Conservation (phyloP, 1,140 invertebrate genomes). For the Rhagoletis zephyria region DNA sequence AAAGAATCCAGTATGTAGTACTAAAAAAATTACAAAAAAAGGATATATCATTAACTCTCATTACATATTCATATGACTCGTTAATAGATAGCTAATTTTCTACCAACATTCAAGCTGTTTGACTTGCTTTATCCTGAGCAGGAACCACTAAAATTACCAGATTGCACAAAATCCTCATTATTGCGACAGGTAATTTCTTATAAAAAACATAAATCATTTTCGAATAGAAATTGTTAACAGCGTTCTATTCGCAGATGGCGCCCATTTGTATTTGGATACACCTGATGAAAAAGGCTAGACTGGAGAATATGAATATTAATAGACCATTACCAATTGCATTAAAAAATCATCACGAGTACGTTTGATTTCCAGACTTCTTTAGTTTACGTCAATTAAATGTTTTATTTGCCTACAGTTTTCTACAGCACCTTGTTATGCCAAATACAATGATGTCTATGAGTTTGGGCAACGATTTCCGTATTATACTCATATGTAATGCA, state of each 20-base stretch:
- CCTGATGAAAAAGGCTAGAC: constrained; percentile 92
- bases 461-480: constrained; percentile 88
- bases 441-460: constrained; percentile 78
- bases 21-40: not conserved
- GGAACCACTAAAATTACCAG: constrained; percentile 90
- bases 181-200: constrained; percentile 80
- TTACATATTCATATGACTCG: not conserved
- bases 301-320: constrained; percentile 84
- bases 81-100: constrained; percentile 85
- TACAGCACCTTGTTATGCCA: constrained; percentile 86
- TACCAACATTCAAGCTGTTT: constrained; percentile 92
- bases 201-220: not conserved
- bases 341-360: constrained; percentile 87
- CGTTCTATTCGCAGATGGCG: constrained; percentile 79
- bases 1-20: constrained; percentile 85
- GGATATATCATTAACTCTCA: not conserved
- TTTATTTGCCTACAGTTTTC: constrained; percentile 76
- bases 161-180: constrained; percentile 87
- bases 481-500: constrained; percentile 94
- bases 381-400: not conserved
- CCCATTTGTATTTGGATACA: constrained; percentile 97
- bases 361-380: constrained; percentile 51
- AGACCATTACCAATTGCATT: constrained; percentile 87
- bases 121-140: constrained; percentile 94
- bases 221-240: not conserved